phyloP scores from a whole-genome alignment of 2,888 invertebrate genomes.

The Eristalinus sepulchralis region DNA sequence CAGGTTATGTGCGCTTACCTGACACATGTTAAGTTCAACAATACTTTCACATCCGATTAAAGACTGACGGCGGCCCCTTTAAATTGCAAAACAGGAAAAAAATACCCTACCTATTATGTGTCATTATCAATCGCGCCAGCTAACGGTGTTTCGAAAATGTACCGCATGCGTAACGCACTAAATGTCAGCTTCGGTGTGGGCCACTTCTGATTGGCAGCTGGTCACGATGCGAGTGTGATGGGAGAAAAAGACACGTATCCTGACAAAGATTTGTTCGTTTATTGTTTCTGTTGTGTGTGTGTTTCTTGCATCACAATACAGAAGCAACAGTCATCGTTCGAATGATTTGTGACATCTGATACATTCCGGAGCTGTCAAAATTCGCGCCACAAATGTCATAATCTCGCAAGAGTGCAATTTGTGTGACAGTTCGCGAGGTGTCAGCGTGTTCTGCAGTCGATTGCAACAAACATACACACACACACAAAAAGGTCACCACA shows the following conservation, averaged over 20 bases:
- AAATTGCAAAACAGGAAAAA: neutral
- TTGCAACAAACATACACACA: conserved; percentile 2
- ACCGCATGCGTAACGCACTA: neutral
- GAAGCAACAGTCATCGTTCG: conserved; percentile 28
- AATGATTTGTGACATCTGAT: conserved; percentile 3
- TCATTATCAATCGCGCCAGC: neutral
- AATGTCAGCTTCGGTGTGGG: neutral
- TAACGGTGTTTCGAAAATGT: neutral
- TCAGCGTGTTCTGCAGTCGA: conserved; percentile 14
- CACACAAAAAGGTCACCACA: conserved; percentile 48
- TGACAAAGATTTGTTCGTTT: conserved; percentile 28
- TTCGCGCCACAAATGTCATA: conserved; percentile 50
- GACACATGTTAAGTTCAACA: neutral
- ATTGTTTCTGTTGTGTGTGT: conserved; percentile 35
- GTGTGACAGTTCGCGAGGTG: conserved; percentile 66
- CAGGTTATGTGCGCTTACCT: neutral
- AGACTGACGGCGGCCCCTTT: neutral
- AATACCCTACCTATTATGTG: neutral
- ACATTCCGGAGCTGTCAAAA: neutral
- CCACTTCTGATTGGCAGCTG: neutral
- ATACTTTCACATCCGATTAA: neutral
- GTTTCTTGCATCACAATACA: conserved; percentile 29
- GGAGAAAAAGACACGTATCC: neutral
- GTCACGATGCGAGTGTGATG: too few species aligned
- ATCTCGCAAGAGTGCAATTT: conserved; percentile 63